These are phyloP conservation scores for Aethina tumida DNA, from an alignment of 1,140 invertebrate species.

Conservation along the genomic window DNA sequence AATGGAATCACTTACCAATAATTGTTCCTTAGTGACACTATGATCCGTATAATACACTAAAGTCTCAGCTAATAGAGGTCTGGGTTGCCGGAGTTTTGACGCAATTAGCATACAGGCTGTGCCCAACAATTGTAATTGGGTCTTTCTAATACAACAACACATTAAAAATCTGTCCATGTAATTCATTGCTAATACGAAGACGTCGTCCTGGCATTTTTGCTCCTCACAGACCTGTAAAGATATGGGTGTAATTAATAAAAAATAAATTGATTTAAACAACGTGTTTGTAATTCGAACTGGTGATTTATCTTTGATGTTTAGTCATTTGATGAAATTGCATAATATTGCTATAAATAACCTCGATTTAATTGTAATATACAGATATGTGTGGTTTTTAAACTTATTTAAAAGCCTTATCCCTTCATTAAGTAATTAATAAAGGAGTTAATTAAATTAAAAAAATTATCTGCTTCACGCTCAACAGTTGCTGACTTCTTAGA, in stretches of 20 bases:
- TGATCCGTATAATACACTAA: constrained; percentile 88
- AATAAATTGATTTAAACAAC: background rate
- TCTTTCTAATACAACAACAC: constrained; percentile 65
- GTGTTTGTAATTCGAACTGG: too few relatives aligned
- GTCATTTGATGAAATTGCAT: too few relatives aligned
- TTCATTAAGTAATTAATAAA: too few relatives aligned
- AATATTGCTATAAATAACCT: too few relatives aligned
- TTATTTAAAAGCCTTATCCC: too few relatives aligned
- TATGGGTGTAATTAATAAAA: background rate
- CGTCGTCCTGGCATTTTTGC: constrained; percentile 81
- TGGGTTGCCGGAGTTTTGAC: constrained; percentile 80
- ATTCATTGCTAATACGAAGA: constrained; percentile 83
- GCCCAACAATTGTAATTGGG: constrained; percentile 80
- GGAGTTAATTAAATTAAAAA: too few relatives aligned
- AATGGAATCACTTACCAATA: constrained; percentile 62
- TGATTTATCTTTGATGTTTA: too few relatives aligned
- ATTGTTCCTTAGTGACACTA: constrained; percentile 71
- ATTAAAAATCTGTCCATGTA: constrained; percentile 88
- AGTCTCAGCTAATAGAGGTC: constrained; percentile 65
- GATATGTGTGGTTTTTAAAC: too few relatives aligned
- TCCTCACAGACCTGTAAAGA: constrained; percentile 80
- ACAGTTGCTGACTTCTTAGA: too few relatives aligned
- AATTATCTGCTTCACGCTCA: too few relatives aligned
- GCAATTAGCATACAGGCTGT: constrained; percentile 81
- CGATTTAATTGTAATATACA: too few relatives aligned